phyloP scores from a whole-genome alignment of 2,113 vertebrate species.

The Seriola dumerili region DNA sequence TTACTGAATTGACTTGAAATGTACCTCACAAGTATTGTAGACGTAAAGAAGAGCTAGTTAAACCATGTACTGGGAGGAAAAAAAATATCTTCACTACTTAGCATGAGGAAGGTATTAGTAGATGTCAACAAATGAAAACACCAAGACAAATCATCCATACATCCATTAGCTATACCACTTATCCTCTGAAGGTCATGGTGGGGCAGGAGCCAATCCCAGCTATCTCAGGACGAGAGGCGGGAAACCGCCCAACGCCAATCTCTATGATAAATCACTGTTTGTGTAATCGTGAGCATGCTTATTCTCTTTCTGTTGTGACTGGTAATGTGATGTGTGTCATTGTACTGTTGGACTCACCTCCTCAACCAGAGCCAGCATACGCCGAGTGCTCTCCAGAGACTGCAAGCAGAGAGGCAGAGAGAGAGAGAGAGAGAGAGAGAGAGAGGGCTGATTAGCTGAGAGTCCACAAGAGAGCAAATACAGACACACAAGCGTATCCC shows the following conservation, averaged over 20 bases:
- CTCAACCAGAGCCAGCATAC: conserved; percentile 98
- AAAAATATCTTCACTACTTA: not conserved
- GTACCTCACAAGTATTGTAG: not conserved
- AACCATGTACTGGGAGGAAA: not conserved
- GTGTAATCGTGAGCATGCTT: not conserved
- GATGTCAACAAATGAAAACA: conserved; percentile 16
- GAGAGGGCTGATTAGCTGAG: conserved; percentile 37
- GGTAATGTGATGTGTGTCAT: conserved; percentile 10
- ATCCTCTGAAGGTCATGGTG: too few relatives aligned
- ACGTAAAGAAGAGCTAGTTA: not conserved
- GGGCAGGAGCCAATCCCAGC: too few relatives aligned
- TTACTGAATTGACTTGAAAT: not conserved
- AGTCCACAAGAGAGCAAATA: not conserved
- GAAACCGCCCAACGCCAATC: too few relatives aligned
- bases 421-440: conserved; percentile 37
- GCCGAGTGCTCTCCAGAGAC: conserved; percentile 98
- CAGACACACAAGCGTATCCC: conserved; percentile 8
- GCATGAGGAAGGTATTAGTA: not conserved
- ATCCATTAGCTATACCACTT: too few relatives aligned
- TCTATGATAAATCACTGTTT: not conserved
- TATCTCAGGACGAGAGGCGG: too few relatives aligned
- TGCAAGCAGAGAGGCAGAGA: conserved; percentile 67
- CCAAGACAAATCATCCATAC: not conserved
- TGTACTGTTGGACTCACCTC: conserved; percentile 90
- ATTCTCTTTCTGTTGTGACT: not conserved